phyloP scores from a whole-genome alignment of 2,888 invertebrate genomes.

The Drosophila antonietae region DNA sequence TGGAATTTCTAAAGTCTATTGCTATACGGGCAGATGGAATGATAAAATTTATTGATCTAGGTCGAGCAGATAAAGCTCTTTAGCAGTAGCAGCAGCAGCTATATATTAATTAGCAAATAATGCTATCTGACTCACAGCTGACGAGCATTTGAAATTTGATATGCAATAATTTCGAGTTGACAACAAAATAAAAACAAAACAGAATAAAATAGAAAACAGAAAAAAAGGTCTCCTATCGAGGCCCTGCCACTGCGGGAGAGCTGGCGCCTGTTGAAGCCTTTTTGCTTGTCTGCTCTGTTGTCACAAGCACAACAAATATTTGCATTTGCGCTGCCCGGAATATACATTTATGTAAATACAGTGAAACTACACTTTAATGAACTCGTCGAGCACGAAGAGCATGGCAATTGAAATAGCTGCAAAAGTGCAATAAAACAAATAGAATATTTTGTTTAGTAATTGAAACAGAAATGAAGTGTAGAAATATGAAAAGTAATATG shows the following conservation, averaged over 20 bases:
- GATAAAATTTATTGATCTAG: conserved; percentile 3
- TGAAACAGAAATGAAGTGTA: not conserved
- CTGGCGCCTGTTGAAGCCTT: conserved; percentile 40
- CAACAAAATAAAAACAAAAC: not conserved
- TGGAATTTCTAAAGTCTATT: not conserved
- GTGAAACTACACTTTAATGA: conserved; percentile 8
- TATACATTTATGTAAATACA: conserved; percentile 26
- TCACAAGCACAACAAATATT: conserved; percentile 56
- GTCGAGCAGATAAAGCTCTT: not conserved
- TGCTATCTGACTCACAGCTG: conserved; percentile 1
- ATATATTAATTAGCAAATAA: conserved; percentile 23
- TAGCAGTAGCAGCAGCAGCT: not conserved
- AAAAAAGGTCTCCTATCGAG: conserved; percentile 4
- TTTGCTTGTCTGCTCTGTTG: conserved; percentile 38
- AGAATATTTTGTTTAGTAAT: not conserved
- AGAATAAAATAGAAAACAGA: not conserved
- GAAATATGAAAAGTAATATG: no score
- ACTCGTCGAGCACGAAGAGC: conserved; percentile 6
- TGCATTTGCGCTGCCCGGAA: conserved; percentile 47
- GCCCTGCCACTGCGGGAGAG: conserved; percentile 10
- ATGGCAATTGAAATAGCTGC: conserved; percentile 3
- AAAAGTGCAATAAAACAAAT: not conserved
- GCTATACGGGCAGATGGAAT: not conserved
- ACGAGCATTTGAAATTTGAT: conserved; percentile 35
- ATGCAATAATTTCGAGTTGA: conserved; percentile 28